Evolutionary conservation across 1,140 invertebrate species (phyloP).

Genomic region (Dermatophagoides farinae): DNA sequence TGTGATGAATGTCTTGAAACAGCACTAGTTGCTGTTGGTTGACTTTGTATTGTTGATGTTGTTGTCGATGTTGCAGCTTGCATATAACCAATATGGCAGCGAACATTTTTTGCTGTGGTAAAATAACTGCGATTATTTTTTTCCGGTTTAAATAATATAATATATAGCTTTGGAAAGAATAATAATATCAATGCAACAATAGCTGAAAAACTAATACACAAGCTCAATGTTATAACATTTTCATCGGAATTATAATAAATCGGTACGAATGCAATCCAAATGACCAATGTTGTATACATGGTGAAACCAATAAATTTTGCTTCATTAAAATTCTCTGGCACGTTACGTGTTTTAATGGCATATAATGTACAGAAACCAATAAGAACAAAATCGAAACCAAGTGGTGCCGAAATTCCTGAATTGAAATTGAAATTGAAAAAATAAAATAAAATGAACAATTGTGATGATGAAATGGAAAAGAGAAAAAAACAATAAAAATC

Average conservation of each 20-base stretch:
- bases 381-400: constrained; percentile 55
- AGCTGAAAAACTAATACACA: constrained; percentile 45
- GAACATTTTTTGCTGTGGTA: constrained; percentile 50
- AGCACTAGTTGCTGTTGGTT: not conserved
- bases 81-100: constrained; percentile 47
- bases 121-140: constrained; percentile 54
- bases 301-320: constrained; percentile 62
- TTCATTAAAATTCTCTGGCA: constrained; percentile 73
- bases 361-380: constrained; percentile 59
- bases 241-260: constrained; percentile 57
- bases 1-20: constrained; percentile 21
- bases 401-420: constrained; percentile 44
- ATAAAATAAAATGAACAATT: too few relatives aligned
- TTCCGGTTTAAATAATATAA: constrained; percentile 50
- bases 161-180: constrained; percentile 57
- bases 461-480: too few relatives aligned
- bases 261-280: constrained; percentile 68
- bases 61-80: not conserved
- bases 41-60: not conserved
- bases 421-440: too few relatives aligned
- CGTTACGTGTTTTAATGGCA: constrained; percentile 61
- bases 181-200: constrained; percentile 51
- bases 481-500: too few relatives aligned
- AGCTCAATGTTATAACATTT: constrained; percentile 46
- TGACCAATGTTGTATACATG: constrained; percentile 70